These are phyloP conservation scores for Patiria pectinifera DNA, from an alignment of 53 echinoderm and acorn worm genomes.

Conservation along the genomic window DNA sequence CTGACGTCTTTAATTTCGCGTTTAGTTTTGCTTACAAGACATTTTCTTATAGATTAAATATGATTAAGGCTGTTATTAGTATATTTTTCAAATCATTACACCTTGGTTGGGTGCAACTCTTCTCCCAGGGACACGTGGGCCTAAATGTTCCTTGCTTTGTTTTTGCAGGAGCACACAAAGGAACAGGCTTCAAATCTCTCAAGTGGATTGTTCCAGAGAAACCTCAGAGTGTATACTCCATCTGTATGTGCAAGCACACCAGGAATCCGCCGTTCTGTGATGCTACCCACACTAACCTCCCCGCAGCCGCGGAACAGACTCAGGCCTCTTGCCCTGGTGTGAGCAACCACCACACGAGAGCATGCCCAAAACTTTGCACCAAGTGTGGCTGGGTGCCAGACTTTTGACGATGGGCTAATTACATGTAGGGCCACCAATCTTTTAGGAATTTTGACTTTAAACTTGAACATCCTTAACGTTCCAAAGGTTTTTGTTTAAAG, in stretches of 20 bases:
- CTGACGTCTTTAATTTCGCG: no score
- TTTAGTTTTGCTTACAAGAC: no score
- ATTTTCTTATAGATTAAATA: no score
- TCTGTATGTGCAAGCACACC: conserved; percentile 96
- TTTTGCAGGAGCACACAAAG: conserved; percentile 85
- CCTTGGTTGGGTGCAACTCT: no score
- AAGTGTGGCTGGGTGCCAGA: conserved; percentile 95
- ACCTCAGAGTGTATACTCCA: conserved; percentile 84
- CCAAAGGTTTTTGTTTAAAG: no score
- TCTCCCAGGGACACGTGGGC: no score
- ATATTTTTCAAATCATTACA: no score
- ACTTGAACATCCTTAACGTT: no score
- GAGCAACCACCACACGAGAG: conserved; percentile 55
- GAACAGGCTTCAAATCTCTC: conserved; percentile 86
- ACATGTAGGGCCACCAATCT: no score
- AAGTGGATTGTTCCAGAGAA: conserved; percentile 96
- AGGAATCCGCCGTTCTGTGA: conserved; percentile 95
- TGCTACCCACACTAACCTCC: conserved; percentile 92
- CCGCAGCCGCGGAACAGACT: conserved; percentile 61
- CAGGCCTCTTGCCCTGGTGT: conserved; percentile 74
- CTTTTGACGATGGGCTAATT: conserved; percentile 76
- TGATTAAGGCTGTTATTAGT: no score
- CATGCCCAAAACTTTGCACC: conserved; percentile 89
- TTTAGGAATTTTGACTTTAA: no score
- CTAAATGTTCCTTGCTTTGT: neutral